A percentile compares a stretch with the other conserved stretches of the same genome.
These are phyloP conservation scores for Apostichopus leukothele DNA, from an alignment of 53 echinoderm and acorn worm species.

Conservation along the genomic window DNA sequence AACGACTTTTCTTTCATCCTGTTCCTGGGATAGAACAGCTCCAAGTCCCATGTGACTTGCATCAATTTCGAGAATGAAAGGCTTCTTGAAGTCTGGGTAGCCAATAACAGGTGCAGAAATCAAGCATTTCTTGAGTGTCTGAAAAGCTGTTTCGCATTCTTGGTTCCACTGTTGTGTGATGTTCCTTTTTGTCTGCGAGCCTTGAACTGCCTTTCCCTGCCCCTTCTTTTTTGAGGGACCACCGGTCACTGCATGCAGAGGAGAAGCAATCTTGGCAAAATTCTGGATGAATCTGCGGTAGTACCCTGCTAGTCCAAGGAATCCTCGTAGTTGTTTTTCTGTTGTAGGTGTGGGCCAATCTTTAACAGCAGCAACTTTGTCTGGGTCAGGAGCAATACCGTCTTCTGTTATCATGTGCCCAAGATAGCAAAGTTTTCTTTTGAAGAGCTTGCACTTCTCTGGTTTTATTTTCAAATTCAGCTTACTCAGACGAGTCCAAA, in stretches of 20 bases:
- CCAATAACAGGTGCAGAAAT: conserved; percentile 62
- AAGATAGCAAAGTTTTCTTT: conserved; percentile 50
- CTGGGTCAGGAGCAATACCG: conserved; percentile 59
- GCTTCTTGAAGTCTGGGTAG: conserved; percentile 56
- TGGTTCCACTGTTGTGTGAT: no score
- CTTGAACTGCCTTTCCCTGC: no score
- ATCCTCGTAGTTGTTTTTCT: conserved; percentile 9
- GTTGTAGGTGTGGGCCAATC: conserved; percentile 50
- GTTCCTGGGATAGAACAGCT: background rate
- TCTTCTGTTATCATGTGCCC: conserved; percentile 51
- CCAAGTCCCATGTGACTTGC: conserved; percentile 56
- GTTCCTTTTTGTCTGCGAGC: no score
- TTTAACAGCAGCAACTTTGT: conserved; percentile 49
- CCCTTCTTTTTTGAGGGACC: no score
- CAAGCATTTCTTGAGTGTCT: conserved; percentile 31
- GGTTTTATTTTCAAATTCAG: conserved; percentile 62
- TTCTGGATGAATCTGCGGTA: background rate
- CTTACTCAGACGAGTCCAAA: conserved; percentile 26
- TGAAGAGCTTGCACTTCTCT: conserved; percentile 64
- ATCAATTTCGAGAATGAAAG: conserved; percentile 50
- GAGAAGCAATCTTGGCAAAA: background rate
- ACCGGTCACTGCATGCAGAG: background rate
- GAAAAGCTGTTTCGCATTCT: background rate
- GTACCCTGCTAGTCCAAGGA: background rate
- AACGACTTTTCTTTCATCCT: no score